Conservation (phyloP, 2,797 vertebrate genomes). For the Apogon talboti region DNA sequence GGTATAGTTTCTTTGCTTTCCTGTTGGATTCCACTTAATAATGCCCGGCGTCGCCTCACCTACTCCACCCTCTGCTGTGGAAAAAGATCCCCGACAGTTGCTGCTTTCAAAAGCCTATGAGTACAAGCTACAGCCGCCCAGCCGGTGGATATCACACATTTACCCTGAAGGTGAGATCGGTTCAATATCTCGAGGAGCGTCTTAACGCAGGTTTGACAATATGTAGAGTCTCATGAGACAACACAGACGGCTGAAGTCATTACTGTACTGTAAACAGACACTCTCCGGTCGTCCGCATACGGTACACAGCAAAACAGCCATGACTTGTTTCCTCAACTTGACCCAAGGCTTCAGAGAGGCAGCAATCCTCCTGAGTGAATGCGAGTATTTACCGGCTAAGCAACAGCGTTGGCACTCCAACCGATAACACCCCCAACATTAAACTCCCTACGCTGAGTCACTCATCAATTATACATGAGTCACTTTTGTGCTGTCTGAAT, state of each 20-base stretch:
- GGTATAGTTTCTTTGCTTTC: background rate
- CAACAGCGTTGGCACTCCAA: slow-evolving; percentile 41
- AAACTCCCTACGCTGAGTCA: slow-evolving; percentile 54
- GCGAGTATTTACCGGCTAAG: slow-evolving; percentile 11
- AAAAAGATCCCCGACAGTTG: background rate
- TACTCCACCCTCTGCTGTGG: background rate
- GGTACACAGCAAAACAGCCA: slow-evolving; percentile 2
- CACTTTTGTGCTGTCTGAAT: slow-evolving; percentile 61
- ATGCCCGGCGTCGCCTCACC: slow-evolving; percentile 1
- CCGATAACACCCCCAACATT: slow-evolving; percentile 48
- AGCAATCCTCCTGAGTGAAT: slow-evolving; percentile 26
- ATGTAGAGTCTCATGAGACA: slow-evolving; percentile 1
- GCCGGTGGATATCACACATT: background rate
- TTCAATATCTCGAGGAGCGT: slow-evolving; percentile 8
- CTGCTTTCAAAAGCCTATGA: background rate
- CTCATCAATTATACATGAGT: slow-evolving; percentile 74
- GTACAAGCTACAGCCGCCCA: background rate
- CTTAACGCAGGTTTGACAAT: background rate
- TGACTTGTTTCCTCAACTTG: background rate
- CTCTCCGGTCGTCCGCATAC: background rate
- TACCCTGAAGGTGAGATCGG: background rate
- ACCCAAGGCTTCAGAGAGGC: slow-evolving; percentile 12
- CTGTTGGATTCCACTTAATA: background rate
- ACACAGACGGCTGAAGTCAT: background rate
- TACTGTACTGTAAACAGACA: slow-evolving; percentile 11